phyloP scores from a whole-genome alignment of 2,888 invertebrate species.

The Aleiodes alternator region DNA sequence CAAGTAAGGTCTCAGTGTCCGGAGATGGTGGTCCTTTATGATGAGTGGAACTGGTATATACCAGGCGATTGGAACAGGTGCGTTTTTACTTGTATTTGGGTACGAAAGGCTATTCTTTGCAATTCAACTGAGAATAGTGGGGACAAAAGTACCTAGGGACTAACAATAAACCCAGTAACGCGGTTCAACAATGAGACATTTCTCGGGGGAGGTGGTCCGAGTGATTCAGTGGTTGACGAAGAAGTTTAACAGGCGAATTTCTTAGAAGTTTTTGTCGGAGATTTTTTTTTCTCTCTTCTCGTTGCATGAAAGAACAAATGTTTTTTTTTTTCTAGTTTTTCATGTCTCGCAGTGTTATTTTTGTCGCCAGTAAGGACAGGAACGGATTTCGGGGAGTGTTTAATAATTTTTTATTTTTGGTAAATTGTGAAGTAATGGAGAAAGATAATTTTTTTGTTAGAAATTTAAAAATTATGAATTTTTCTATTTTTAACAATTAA shows the following conservation, averaged over 20 bases:
- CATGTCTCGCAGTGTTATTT: no score
- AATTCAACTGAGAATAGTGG: neutral
- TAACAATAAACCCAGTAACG: no score
- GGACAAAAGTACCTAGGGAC: constrained; percentile 19
- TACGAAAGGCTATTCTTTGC: constrained; percentile 30
- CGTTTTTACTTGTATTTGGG: constrained; percentile 17
- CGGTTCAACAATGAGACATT: constrained; percentile 12
- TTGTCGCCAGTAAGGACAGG: no score
- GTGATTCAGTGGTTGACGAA: constrained; percentile 2
- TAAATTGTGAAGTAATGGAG: no score
- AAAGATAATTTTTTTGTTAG: no score
- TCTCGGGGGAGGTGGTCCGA: neutral
- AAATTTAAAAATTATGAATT: no score
- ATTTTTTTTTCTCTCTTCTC: no score
- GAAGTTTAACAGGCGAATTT: neutral
- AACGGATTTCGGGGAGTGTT: no score
- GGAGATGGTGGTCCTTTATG: constrained; percentile 17
- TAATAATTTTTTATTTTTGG: neutral
- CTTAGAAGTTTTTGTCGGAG: neutral
- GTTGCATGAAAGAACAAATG: no score
- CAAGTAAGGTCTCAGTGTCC: constrained; percentile 20
- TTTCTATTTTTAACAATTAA: no score
- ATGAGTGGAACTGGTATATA: constrained; percentile 12
- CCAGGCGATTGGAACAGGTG: constrained; percentile 33
- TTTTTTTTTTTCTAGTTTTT: no score